Conservation (phyloP, 2,888 invertebrate species). For the Phoenoteleia sp. region DNA sequence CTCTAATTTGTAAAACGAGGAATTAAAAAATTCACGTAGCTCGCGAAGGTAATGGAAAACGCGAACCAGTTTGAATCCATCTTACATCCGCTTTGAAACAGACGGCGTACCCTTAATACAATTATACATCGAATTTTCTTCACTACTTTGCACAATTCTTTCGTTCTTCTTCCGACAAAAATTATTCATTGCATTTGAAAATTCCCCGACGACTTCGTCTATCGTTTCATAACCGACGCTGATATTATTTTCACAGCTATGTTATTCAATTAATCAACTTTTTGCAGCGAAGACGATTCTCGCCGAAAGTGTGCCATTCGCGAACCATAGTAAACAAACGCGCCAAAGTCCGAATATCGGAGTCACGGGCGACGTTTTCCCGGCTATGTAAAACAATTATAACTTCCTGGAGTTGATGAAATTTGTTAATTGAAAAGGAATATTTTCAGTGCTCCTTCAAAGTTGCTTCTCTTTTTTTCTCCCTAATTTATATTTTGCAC, state of each 20-base stretch:
- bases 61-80: slow-evolving; percentile 49
- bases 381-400: too few relatives aligned
- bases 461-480: too few relatives aligned
- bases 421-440: too few relatives aligned
- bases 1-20: slow-evolving; percentile 44
- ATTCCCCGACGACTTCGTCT: slow-evolving; percentile 48
- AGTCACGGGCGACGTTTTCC: neutral
- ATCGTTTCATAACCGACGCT: slow-evolving; percentile 54
- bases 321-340: slow-evolving; percentile 37
- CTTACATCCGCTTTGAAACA: slow-evolving; percentile 63
- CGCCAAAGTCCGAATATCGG: slow-evolving; percentile 5
- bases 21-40: slow-evolving; percentile 54
- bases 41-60: slow-evolving; percentile 44
- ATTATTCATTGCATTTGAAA: slow-evolving; percentile 61
- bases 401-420: too few relatives aligned
- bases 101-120: slow-evolving; percentile 55
- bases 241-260: slow-evolving; percentile 48
- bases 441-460: too few relatives aligned
- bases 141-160: slow-evolving; percentile 57
- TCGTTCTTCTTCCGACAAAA: slow-evolving; percentile 47
- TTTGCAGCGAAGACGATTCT: slow-evolving; percentile 13
- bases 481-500: too few relatives aligned
- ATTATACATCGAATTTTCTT: slow-evolving; percentile 63
- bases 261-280: slow-evolving; percentile 61
- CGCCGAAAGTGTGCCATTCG: neutral